Base-by-base conservation (phyloP, 2,797 vertebrate genomes). In the Megalops cyprinoides region DNA sequence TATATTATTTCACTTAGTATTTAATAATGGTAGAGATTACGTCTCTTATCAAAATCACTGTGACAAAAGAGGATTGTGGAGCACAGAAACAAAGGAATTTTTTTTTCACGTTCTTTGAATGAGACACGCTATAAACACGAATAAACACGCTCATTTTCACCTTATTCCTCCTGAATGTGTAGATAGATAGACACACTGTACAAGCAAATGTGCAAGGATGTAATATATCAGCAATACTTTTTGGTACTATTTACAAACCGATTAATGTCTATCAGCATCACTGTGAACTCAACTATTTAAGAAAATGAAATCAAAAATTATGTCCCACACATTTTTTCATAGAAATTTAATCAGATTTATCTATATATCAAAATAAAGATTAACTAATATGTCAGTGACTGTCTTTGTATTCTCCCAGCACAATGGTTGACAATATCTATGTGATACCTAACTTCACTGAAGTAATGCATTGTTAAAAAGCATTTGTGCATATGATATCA, bases 391-490 rank as follows among this genome's bases (percentile, higher is more conserved):
- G 6, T 69, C 10, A 28, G 20, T 31, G 1, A 23, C 18, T 18
- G n/a, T 71, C 8, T 44, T 23, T 42, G 18, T 42, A 31, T 42
- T 44, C 7, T 44, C 37, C 39, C 34, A n/a, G 5, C 34, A 31
- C 42, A 37, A 7, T 9, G 67, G 18, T 10, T 71, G 39, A 15
- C 7, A 71, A n/a, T 42, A 44, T 71, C 67, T 44, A 39, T 74
- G 44, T 31, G n/a, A 74, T 28, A 48, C 28, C 49, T 48, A 46
- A 46, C 15, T 44, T 12, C 7, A 42, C 49, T 39, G 44, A 23
- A 74, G 18, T 25, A 4, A 34, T 74, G 90, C 91, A 74, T 94
- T 90, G 58, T 3, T 28, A 65, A 34, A 31, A 65, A 10, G n/a
- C n/a, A 56, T 56, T n/a, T n/a, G n/a, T n/a, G n/a, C 55, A 8